These are phyloP conservation scores for Etheostoma cragini DNA, from an alignment of 2,113 vertebrate species.

Conservation along the genomic window DNA sequence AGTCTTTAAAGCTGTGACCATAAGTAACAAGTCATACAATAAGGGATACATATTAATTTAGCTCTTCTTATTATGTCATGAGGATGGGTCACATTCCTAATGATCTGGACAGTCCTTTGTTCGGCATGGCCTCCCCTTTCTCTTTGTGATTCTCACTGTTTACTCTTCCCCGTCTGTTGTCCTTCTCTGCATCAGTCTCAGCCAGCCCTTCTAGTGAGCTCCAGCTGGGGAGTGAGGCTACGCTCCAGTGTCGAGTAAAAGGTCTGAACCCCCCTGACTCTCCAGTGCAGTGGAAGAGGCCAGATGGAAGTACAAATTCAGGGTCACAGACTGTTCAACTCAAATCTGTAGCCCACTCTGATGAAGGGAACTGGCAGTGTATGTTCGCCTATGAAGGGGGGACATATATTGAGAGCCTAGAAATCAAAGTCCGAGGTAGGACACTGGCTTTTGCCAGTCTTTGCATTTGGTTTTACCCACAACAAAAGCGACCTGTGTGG, in stretches of 20 bases:
- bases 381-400: background rate
- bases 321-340: background rate
- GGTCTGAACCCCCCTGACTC: fast-evolving
- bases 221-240: background rate
- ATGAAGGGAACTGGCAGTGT: conserved; percentile 69
- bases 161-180: background rate
- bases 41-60: background rate
- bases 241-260: conserved; percentile 54
- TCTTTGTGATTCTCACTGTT: conserved; percentile 14
- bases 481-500: background rate
- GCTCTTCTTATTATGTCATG: background rate
- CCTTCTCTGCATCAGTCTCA: conserved; percentile 45
- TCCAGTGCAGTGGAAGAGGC: conserved; percentile 46
- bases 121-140: background rate
- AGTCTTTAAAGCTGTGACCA: background rate
- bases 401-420: fast-evolving
- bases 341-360: background rate
- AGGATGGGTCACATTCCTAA: background rate
- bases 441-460: background rate
- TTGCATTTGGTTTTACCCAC: background rate
- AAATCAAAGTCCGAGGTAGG: conserved; percentile 60
- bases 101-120: background rate
- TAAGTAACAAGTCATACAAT: background rate
- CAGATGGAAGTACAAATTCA: fast-evolving
- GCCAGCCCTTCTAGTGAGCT: conserved; percentile 7